Percentiles rank a stretch among this genome's conserved stretches.
These are phyloP conservation scores for Drosophila oshimai DNA, from an alignment of 1,140 invertebrate species.

Conservation along the genomic window DNA sequence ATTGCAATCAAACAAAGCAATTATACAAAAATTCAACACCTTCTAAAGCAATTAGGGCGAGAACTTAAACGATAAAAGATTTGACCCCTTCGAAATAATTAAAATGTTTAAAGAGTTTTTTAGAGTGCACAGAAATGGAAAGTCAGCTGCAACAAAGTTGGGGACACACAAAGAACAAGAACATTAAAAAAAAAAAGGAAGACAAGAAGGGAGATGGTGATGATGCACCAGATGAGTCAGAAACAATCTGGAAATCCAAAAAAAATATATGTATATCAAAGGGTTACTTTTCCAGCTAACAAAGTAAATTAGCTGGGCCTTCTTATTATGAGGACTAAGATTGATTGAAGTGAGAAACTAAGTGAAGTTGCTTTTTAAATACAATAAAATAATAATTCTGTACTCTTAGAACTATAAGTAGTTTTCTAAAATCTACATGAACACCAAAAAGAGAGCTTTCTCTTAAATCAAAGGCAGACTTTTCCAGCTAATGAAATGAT, in stretches of 20 bases:
- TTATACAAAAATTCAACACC: slow-evolving; percentile 35
- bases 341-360: neutral
- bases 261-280: neutral
- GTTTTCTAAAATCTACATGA: too few relatives aligned
- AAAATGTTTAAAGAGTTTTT: neutral
- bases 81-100: neutral
- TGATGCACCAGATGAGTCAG: slow-evolving; percentile 39
- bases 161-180: slow-evolving; percentile 28
- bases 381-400: too few relatives aligned
- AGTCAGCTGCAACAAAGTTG: slow-evolving; percentile 25
- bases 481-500: slow-evolving; percentile 11
- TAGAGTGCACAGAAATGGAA: slow-evolving; percentile 23
- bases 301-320: slow-evolving; percentile 6
- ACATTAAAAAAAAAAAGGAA: neutral
- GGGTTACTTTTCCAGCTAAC: slow-evolving; percentile 9
- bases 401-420: too few relatives aligned
- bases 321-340: slow-evolving; percentile 1
- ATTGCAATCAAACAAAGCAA: slow-evolving; percentile 30
- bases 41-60: slow-evolving; percentile 4
- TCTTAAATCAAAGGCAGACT: neutral
- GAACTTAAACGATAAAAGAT: neutral
- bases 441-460: neutral
- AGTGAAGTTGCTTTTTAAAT: too few relatives aligned
- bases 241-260: neutral
- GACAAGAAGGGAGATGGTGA: neutral